A percentile compares a stretch with the other conserved stretches of the same genome.
phyloP scores from a whole-genome alignment of 2,888 invertebrate species.

The Panopea generosa region DNA sequence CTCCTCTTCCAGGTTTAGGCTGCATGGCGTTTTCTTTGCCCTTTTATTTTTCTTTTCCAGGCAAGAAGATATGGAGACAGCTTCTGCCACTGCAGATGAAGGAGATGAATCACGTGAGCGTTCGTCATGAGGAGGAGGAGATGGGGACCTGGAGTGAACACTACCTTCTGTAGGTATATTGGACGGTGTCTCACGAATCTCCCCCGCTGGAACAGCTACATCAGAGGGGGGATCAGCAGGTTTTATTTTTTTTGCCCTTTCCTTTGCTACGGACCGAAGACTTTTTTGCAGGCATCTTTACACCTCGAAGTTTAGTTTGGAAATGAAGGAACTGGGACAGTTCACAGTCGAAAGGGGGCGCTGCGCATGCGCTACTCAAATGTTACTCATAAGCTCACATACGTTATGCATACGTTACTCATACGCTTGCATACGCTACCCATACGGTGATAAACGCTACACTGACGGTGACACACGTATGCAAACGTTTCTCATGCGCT shows the following conservation, averaged over 20 bases:
- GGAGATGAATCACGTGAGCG: slow-evolving; percentile 2
- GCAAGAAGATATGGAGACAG: slow-evolving; percentile 1
- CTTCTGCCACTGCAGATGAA: neutral
- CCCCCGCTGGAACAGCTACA: neutral
- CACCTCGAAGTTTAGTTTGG: too few species aligned
- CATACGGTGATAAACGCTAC: too few species aligned
- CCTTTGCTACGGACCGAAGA: neutral
- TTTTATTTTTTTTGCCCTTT: neutral
- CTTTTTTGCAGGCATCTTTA: slow-evolving; percentile 1
- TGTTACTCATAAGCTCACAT: too few species aligned
- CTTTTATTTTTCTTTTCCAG: neutral
- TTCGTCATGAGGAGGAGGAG: neutral
- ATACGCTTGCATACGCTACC: too few species aligned
- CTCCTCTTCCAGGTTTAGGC: too few species aligned
- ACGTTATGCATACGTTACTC: too few species aligned
- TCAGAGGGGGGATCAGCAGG: slow-evolving; percentile 1
- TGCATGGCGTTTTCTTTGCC: neutral
- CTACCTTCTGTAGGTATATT: slow-evolving; percentile 1
- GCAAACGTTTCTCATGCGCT: too few species aligned
- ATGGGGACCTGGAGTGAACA: neutral
- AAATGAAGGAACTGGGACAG: too few species aligned
- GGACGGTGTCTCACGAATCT: neutral
- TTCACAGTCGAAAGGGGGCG: too few species aligned
- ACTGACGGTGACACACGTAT: too few species aligned
- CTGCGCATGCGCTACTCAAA: too few species aligned